Conservation (phyloP, 1,140 invertebrate genomes). For the Rhynchophorus ferrugineus region DNA sequence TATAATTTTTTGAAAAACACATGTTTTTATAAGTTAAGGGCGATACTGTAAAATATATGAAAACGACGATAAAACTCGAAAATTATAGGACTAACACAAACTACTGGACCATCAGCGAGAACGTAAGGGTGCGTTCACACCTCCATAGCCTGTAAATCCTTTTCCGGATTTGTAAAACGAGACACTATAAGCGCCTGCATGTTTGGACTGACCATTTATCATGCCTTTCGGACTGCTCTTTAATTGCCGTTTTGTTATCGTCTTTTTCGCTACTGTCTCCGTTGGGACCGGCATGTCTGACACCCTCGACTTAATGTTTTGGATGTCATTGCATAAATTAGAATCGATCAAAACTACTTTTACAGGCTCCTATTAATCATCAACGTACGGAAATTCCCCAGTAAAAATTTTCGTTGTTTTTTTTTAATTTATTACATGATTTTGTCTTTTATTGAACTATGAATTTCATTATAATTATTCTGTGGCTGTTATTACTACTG, state of each 20-base stretch:
- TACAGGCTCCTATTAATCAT: background rate
- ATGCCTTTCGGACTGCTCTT: constrained; percentile 16
- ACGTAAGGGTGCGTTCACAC: constrained; percentile 16
- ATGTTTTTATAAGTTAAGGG: too few relatives aligned
- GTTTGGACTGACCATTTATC: constrained; percentile 20
- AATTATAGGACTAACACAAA: too few relatives aligned
- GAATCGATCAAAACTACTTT: background rate
- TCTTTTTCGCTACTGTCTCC: constrained; percentile 18
- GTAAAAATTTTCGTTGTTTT: too few relatives aligned
- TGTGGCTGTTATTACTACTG: too few relatives aligned
- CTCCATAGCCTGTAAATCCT: constrained; percentile 21
- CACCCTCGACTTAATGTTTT: constrained; percentile 18
- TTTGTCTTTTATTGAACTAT: too few relatives aligned
- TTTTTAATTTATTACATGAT: too few relatives aligned
- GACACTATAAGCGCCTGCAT: constrained; percentile 20
- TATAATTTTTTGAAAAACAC: too few relatives aligned
- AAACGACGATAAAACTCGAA: too few relatives aligned
- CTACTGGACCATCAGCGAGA: too few relatives aligned
- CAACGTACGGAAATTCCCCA: too few relatives aligned
- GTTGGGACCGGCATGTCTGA: constrained; percentile 8
- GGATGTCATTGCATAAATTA: constrained; percentile 19
- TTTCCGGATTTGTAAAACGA: constrained; percentile 22
- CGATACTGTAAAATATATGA: too few relatives aligned
- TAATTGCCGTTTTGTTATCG: constrained; percentile 20
- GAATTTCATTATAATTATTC: too few relatives aligned